Evolutionary conservation across 1,140 invertebrate species (phyloP), one percentile per base, ranked within the genome.

Genomic region (Protaetia brevitarsis): DNA sequence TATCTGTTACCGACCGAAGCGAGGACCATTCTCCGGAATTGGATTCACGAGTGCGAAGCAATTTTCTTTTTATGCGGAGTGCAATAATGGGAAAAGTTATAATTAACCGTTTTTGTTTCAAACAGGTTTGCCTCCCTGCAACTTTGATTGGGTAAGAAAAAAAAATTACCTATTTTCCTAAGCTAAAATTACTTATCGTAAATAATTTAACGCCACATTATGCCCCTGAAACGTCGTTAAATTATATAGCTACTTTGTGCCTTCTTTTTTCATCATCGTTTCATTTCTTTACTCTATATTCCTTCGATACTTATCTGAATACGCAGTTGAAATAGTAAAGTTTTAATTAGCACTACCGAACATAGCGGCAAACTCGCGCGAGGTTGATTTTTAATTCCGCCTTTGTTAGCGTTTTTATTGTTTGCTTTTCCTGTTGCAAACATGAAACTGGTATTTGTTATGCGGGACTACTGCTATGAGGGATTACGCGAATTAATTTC

Each of bases 51-150:
- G 57, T 59, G 57, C 57, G 57, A 59, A 31, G 60, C 29, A 36
- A 62, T 62, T 62, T 62, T 62, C 60, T 62, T 62, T 62, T 62
- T 62, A 62, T 36, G 23, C 19, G 30, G 21, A 36, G 29, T 62
- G 60, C 60, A 62, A 62, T 62, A 62, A 62, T 62, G 60, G 60
- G 60, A 62, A 62, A 62, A 62, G 60, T 62, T 62, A 62, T 62
- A 62, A 62, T 62, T 62, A 62, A 62, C 60, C 29, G 60, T 62
- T 62, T 62, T 62, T 62, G 60, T 62, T 62, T 31, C 60, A 30
- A 26, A 28, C 27, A 59, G 29, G 57, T 31, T 13, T 59, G 27
- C 57, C 27, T 59, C 19, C 19, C 29, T 59, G 29, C 29, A 36
- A 31, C 60, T 36, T 36, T 30, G 60, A 62, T 62, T 62, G 36